Conservation (phyloP, 1,140 invertebrate species). For the Dendroctonus valens region DNA sequence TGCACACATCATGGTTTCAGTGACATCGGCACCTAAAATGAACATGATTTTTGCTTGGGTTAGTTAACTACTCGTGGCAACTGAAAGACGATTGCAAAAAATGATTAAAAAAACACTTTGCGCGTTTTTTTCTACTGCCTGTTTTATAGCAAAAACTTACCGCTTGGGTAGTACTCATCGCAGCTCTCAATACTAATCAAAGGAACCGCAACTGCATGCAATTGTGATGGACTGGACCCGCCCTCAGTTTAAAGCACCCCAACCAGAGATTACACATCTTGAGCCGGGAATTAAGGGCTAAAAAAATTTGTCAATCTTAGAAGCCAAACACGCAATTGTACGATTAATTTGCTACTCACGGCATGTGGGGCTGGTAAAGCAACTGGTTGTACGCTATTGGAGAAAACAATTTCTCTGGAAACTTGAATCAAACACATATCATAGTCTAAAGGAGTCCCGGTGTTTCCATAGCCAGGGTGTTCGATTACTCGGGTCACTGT, state of each 20-base stretch:
- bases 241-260: constrained; percentile 39
- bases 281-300: neutral
- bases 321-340: too few species aligned
- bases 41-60: too few species aligned
- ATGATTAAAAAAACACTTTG: too few species aligned
- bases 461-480: neutral
- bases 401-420: neutral
- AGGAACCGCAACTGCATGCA: constrained; percentile 16
- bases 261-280: constrained; percentile 28
- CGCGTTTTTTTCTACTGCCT: too few species aligned
- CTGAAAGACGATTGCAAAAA: too few species aligned
- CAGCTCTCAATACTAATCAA: constrained; percentile 7
- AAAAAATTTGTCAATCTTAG: neutral
- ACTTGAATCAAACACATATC: constrained; percentile 6
- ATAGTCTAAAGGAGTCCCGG: neutral
- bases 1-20: constrained; percentile 48
- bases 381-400: neutral
- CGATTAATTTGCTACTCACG: neutral
- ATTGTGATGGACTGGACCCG: neutral
- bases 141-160: too few species aligned
- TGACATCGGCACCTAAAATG: constrained; percentile 35
- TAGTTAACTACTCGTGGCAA: too few species aligned
- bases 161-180: neutral
- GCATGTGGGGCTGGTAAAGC: neutral
- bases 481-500: neutral